Evolutionary conservation across 2,888 invertebrate genomes (phyloP), one percentile per base, ranked within the genome.

Genomic region (Pachycephus smyrnensis): DNA sequence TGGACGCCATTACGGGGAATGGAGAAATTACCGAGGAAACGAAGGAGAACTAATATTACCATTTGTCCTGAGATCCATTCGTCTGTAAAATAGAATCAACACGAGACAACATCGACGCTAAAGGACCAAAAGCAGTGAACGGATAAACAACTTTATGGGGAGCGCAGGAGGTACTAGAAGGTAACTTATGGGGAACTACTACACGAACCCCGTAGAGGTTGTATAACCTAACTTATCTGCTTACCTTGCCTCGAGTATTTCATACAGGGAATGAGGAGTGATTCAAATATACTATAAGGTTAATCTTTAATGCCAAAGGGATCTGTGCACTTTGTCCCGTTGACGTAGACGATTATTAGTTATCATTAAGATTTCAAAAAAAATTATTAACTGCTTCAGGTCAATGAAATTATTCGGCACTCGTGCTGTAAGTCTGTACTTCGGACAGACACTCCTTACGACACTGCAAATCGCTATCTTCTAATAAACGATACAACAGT

Each of bases 101-200:
- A 11, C n/a, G 6, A 32, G 69, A 76, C 15, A 69, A 78, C 40
- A 77, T 73, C 71, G 79, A 71, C 73, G 80, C 75, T 79, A 84
- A 86, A 85, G 80, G 82, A 76, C 85, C 84, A 85, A 87, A 86
- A 84, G 88, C 87, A 87, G 88, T 84, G 85, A 87, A 87, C 81
- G 87, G 83, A 87, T 88, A 88, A 88, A 88, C 87, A 88, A 87
- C 86, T 80, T 87, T 83, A 88, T 84, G 80, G 83, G 88, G 88
- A 84, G 79, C 77, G 79, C 83, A 88, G 85, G 76, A 88, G 36
- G 69, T 55, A 30, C 76, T 31, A 88, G 88, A 86, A 88, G 87
- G 87, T 88, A 37, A 31, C 31, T 76, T 69, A 30, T 31, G 68
- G 36, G 12, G 35, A 36, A 68, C 35, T 55, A 30, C 30, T 23